These are phyloP conservation scores for Drosophila siamana DNA, from an alignment of 2,888 invertebrate species.

Conservation along the genomic window DNA sequence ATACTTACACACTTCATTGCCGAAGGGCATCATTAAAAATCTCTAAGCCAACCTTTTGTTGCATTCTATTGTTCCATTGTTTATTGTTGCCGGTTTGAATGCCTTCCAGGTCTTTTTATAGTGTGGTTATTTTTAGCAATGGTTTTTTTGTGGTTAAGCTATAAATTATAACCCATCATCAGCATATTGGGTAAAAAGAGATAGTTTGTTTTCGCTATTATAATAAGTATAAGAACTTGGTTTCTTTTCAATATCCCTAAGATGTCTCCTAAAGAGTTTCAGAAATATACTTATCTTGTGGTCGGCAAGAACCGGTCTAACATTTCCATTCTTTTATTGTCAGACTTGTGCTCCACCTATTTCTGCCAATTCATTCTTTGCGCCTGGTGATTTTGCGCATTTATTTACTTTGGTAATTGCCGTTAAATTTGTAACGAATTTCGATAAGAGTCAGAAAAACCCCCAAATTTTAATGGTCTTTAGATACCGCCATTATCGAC, in stretches of 20 bases:
- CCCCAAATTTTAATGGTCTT: not conserved
- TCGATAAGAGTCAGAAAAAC: not conserved
- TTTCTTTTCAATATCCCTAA: not conserved
- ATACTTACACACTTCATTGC: slow-evolving; percentile 17
- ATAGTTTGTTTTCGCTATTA: slow-evolving; percentile 2
- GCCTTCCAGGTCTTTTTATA: slow-evolving; percentile 24
- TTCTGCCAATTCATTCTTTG: slow-evolving; percentile 52
- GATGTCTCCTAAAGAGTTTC: not conserved
- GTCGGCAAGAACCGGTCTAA: slow-evolving; percentile 1
- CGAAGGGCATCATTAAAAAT: slow-evolving; percentile 49
- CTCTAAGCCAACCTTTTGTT: slow-evolving; percentile 31
- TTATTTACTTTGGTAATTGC: slow-evolving; percentile 64
- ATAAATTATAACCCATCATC: slow-evolving; percentile 21
- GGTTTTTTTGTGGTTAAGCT: slow-evolving; percentile 23
- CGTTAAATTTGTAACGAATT: slow-evolving; percentile 61
- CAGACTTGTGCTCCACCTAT: slow-evolving; percentile 19
- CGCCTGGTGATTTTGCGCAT: slow-evolving; percentile 13
- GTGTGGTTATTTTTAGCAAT: slow-evolving; percentile 36
- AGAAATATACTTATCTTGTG: not conserved
- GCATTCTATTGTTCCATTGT: slow-evolving; percentile 44
- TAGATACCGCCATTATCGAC: not conserved
- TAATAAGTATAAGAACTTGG: not conserved
- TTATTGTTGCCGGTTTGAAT: slow-evolving; percentile 30
- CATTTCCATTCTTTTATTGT: slow-evolving; percentile 4
- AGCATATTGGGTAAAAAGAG: not conserved